Conservation (phyloP, 2,888 invertebrate species). For the Odontomyia ornata region DNA sequence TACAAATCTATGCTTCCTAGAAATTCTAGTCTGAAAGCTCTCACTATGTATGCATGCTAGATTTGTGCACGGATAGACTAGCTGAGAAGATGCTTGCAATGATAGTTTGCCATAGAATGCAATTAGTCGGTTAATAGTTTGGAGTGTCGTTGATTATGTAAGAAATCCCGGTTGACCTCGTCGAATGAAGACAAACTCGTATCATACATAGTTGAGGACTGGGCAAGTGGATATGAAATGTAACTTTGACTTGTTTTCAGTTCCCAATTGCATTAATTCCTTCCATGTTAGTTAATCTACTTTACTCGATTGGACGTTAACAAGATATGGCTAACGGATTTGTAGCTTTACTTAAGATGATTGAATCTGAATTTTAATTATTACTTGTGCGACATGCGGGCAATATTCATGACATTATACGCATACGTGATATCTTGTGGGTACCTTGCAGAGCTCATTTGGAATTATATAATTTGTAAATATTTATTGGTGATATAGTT, state of each 20-base stretch:
- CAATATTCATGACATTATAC: background rate
- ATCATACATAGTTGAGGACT: no score
- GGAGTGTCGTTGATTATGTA: conserved; percentile 35
- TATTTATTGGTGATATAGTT: background rate
- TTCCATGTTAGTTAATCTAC: conserved; percentile 26
- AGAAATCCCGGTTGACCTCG: conserved; percentile 41
- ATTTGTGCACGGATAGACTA: background rate
- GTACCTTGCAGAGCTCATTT: background rate
- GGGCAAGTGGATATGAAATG: background rate
- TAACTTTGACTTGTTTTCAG: conserved; percentile 24
- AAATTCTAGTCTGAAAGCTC: background rate
- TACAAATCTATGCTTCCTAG: conserved; percentile 1
- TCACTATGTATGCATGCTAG: background rate
- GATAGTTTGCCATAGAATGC: conserved; percentile 11
- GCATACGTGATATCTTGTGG: background rate
- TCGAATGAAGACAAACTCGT: conserved; percentile 4
- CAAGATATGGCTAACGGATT: conserved; percentile 12
- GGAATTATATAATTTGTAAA: background rate
- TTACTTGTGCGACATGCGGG: background rate
- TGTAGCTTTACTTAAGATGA: background rate
- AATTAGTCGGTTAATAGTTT: conserved; percentile 37
- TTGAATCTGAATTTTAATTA: background rate
- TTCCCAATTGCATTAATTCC: conserved; percentile 17
- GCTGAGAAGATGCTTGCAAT: background rate
- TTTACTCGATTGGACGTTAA: conserved; percentile 23